Evolutionary conservation across 2,888 invertebrate genomes (phyloP).

Genomic region (Scelioninae gen. 2): DNA sequence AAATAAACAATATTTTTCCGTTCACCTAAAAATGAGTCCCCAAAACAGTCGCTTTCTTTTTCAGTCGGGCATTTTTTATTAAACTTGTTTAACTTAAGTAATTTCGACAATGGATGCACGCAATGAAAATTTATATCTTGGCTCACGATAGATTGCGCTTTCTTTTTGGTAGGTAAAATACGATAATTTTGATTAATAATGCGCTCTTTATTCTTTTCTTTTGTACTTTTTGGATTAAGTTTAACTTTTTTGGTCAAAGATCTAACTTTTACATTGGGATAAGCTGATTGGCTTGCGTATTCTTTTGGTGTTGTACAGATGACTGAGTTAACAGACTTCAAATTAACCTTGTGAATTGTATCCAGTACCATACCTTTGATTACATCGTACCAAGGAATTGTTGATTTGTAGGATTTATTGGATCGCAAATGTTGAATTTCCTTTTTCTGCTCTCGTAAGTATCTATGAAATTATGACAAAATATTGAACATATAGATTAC

Average conservation of each 20-base stretch:
- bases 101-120: constrained; percentile 9
- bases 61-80: constrained; percentile 13
- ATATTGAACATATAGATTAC: too few relatives aligned
- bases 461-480: constrained; percentile 48
- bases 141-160: constrained; percentile 23
- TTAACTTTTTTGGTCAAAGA: not conserved
- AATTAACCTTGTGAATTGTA: constrained; percentile 55
- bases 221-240: not conserved
- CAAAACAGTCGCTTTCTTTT: constrained; percentile 18
- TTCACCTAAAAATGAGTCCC: constrained; percentile 10
- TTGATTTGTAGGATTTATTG: constrained; percentile 60
- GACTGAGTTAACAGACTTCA: constrained; percentile 1
- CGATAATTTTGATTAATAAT: constrained; percentile 32
- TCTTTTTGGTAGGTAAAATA: constrained; percentile 13
- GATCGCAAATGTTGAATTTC: constrained; percentile 56
- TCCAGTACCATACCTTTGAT: constrained; percentile 63
- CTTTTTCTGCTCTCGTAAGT: constrained; percentile 62
- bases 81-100: not conserved
- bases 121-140: constrained; percentile 20
- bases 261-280: constrained; percentile 2
- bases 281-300: constrained; percentile 17
- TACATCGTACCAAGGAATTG: constrained; percentile 63
- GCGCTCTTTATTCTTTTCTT: constrained; percentile 8
- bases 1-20: not conserved
- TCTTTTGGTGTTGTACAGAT: constrained; percentile 23